A percentile compares a stretch with the other conserved stretches of the same genome.
These are phyloP conservation scores for Philereme vetulata DNA, from an alignment of 2,888 invertebrate genomes.

Conservation along the genomic window DNA sequence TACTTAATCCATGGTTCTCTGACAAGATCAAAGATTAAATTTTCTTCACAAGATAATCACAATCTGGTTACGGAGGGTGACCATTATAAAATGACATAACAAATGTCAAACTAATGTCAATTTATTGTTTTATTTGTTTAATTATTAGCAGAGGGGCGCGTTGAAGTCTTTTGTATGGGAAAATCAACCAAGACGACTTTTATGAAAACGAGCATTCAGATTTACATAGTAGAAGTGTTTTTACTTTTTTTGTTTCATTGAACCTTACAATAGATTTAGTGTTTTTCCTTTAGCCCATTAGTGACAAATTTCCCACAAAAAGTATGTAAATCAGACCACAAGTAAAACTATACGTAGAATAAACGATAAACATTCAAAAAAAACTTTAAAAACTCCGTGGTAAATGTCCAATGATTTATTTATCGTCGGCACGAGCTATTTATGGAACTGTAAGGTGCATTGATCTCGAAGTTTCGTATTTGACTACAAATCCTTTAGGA, in stretches of 20 bases:
- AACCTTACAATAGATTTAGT: no score
- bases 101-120: no score
- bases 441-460: conserved; percentile 62
- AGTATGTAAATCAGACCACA: neutral
- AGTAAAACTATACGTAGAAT: neutral
- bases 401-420: conserved; percentile 37
- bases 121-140: no score
- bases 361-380: neutral
- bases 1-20: no score
- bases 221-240: no score
- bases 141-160: conserved; percentile 14
- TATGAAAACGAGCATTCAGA: no score
- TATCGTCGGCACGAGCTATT: conserved; percentile 49
- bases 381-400: neutral
- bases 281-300: no score
- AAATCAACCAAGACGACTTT: neutral
- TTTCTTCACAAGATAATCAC: no score
- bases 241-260: no score
- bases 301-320: neutral
- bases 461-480: conserved; percentile 52
- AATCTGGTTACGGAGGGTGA: no score
- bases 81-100: no score
- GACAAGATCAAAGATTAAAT: no score
- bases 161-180: conserved; percentile 26
- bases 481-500: neutral